Conservation (phyloP, 2,113 vertebrate genomes). For the Ceratotherium simum region DNA sequence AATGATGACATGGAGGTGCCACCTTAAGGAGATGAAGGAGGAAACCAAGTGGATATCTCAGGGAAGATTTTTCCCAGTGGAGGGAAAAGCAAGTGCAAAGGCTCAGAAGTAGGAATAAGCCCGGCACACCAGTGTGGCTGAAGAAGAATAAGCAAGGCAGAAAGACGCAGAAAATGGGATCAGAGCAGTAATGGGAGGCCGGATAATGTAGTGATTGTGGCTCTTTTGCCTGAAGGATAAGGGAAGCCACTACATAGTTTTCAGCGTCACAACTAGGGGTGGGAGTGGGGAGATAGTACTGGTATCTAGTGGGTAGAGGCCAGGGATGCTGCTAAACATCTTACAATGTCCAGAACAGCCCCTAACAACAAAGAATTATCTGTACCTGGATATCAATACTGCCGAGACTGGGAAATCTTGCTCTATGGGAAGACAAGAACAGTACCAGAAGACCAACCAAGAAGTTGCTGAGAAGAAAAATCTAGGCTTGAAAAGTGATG, state of each 20-base stretch:
- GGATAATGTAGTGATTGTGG: rapidly evolving
- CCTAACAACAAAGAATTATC: neutral
- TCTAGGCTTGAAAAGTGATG: neutral
- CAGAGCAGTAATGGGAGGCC: rapidly evolving
- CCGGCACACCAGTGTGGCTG: rapidly evolving
- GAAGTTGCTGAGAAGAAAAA: neutral
- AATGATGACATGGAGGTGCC: neutral
- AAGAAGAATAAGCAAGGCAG: neutral
- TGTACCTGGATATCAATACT: neutral
- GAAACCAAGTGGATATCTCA: no score
- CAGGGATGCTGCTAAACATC: neutral
- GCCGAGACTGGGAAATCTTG: neutral
- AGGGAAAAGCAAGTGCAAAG: neutral
- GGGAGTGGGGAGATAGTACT: rapidly evolving
- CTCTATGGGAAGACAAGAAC: neutral
- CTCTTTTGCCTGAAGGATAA: neutral
- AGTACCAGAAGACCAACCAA: neutral
- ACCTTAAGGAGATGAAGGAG: neutral
- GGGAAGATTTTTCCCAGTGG: no score
- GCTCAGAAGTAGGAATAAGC: rapidly evolving
- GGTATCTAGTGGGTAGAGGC: neutral
- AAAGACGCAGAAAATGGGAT: neutral
- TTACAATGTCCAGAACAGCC: neutral
- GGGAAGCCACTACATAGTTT: neutral
- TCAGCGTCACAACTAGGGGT: neutral